Evolutionary conservation across 2,888 invertebrate genomes (phyloP), one percentile per base, ranked within the genome.

Genomic region (Disparrhopalites patrizii): DNA sequence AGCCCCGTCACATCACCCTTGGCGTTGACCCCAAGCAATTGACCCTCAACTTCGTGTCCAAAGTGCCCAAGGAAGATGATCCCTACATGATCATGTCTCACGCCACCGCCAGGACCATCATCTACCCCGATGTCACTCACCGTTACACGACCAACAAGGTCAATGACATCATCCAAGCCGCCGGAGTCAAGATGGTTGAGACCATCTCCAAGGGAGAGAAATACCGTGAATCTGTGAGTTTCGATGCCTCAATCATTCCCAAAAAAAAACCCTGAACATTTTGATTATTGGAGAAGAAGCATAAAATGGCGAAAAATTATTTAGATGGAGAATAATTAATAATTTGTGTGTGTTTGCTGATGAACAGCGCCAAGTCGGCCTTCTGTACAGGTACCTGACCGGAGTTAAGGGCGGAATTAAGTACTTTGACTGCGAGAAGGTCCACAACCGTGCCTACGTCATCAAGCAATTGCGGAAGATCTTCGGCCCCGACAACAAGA

Each of bases 401-500:
- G 73, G 74, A 62, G 66, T 72, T 50, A 72, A 69, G 67, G 66
- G 72, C 51, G 74, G 74, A 65, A 62, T 66, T 38, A 72, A 74
- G 57, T 74, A 73, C 64, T 74, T 61, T 55, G 74, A 74, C 60
- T 74, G 74, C 31, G 74, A 73, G 51, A 71, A 71, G 68, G 68
- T 70, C 60, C 74, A 74, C 70, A 68, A 73, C 57, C 66, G 71
- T 25, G 56, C 68, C 62, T 70, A 72, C 57, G 71, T 71, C 52
- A 40, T 70, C 67, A 67, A 70, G 27, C 66, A 68, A 62, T 64
- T 74, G 60, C 62, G 69, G 20, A 74, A 74, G 67, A 70, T 71
- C 68, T 73, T 72, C 66, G 71, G 73, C 67, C 72, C 73, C 8
- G 73, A 73, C 36, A 71, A 72, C 70, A 74, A 74, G 71, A 74